These are phyloP conservation scores for Ephialtes manifestator DNA, from an alignment of 2,888 invertebrate species.

Conservation along the genomic window DNA sequence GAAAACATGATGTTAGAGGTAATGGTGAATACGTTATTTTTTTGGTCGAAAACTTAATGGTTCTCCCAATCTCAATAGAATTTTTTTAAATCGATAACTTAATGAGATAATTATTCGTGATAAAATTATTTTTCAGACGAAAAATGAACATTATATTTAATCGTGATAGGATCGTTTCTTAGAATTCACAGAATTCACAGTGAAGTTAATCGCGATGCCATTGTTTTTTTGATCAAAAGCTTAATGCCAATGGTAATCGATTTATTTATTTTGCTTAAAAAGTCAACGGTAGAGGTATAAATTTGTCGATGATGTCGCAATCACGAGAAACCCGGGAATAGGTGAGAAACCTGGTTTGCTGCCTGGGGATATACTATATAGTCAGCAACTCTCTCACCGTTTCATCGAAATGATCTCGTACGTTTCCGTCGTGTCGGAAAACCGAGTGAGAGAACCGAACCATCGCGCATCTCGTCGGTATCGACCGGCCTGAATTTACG, in stretches of 20 bases:
- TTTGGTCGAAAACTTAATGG: not conserved
- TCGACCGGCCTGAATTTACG: slow-evolving; percentile 78
- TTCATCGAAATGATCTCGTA: slow-evolving; percentile 56
- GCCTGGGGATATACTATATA: not conserved
- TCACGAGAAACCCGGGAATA: slow-evolving; percentile 9
- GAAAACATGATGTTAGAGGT: too few relatives aligned
- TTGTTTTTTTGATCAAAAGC: too few relatives aligned
- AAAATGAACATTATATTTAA: too few relatives aligned
- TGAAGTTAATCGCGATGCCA: too few relatives aligned
- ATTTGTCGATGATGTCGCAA: slow-evolving; percentile 21
- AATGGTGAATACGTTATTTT: not conserved
- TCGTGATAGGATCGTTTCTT: too few relatives aligned
- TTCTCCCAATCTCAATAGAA: too few relatives aligned
- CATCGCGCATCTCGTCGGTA: slow-evolving; percentile 75
- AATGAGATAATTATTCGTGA: too few relatives aligned
- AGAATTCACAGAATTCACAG: too few relatives aligned
- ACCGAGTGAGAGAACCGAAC: slow-evolving; percentile 66
- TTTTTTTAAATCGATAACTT: too few relatives aligned
- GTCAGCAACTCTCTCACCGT: slow-evolving; percentile 3
- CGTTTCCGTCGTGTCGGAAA: slow-evolving; percentile 49
- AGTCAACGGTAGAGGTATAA: not conserved
- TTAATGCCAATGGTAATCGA: too few relatives aligned
- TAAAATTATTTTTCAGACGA: too few relatives aligned
- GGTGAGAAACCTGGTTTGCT: slow-evolving; percentile 1
- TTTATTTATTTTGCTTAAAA: too few relatives aligned